A percentile compares a stretch with the other conserved stretches of the same genome.
These are phyloP conservation scores for Hippasteria phrygiana DNA, from an alignment of 53 echinoderm and acorn worm species.

Conservation along the genomic window DNA sequence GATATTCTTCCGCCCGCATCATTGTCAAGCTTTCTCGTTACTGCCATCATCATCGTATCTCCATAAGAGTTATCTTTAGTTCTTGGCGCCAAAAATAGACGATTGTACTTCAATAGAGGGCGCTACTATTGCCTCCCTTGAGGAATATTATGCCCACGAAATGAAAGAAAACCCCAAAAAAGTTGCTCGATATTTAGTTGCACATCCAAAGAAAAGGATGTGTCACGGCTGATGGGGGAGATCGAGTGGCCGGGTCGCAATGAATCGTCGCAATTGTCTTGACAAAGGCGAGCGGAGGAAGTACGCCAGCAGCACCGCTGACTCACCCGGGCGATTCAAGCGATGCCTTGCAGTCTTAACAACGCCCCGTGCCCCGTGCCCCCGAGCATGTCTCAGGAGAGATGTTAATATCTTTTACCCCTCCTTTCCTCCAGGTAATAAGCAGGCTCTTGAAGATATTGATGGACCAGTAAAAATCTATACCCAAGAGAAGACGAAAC, in stretches of 20 bases:
- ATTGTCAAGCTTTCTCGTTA: too few species aligned
- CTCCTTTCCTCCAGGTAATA: slow-evolving; percentile 38
- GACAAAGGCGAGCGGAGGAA: slow-evolving; percentile 38
- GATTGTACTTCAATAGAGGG: slow-evolving; percentile 31
- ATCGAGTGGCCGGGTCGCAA: neutral
- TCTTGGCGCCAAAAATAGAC: neutral
- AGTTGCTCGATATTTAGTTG: slow-evolving; percentile 18
- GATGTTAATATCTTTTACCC: slow-evolving; percentile 2
- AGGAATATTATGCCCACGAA: neutral
- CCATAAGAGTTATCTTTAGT: neutral
- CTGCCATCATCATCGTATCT: neutral
- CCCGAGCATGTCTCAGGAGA: slow-evolving; percentile 1
- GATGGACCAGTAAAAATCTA: slow-evolving; percentile 46
- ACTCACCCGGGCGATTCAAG: slow-evolving; percentile 54
- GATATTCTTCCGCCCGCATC: too few species aligned
- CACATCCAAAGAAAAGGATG: neutral
- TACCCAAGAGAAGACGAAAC: slow-evolving; percentile 57
- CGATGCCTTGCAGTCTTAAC: neutral
- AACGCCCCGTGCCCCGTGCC: slow-evolving; percentile 25
- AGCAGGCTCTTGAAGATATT: slow-evolving; percentile 20
- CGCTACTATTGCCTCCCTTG: slow-evolving; percentile 26
- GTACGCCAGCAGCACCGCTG: slow-evolving; percentile 34
- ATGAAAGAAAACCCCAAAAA: neutral
- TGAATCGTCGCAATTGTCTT: neutral
- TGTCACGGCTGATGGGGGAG: slow-evolving; percentile 30